Base-by-base conservation (phyloP, 2,888 invertebrate genomes). In the Troilus luridus region DNA sequence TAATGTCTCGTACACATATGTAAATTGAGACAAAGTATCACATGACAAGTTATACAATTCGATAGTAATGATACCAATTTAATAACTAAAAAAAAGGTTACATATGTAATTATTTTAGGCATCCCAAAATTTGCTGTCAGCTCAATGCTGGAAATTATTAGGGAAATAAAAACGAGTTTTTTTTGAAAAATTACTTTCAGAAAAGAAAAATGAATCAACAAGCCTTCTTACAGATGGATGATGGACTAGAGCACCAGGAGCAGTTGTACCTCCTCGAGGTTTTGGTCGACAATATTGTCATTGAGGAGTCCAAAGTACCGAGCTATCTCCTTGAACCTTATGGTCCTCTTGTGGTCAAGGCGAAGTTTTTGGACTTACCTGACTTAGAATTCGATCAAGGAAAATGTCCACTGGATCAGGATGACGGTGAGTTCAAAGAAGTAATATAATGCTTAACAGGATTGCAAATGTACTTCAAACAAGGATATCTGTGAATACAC, bases 211-310 rank as follows among this genome's bases (percentile, higher is more conserved):
- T 60, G 88, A n/a, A 88, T 0, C 56, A 59, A 27, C 17, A 88
- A 60, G 88, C 24, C 3, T 60, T 85, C 85, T 14, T 85, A 21
- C 85, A 88, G 27, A 77, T 90, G 58, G 90, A 56, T 21, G 90
- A 90, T 1, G 67, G 90, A n/a, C 27, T 67, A 59, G 92, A 91
- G 58, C 88, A 88, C 14, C 77, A 85, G 12, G 92, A 92, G 60
- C 92, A 92, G 27, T 81, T 92, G 17, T 92, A 92, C 60, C 88
- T 92, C 60, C 89, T 92, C 72, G 92, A 92, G 58, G 92, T 92
- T 54, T 54, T 92, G 0, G 91, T 92, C 24, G 91, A 92, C 67
- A 60, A 88, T 17, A 81, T 92, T 11, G 60, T 41, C 14, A 88
- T 91, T 17, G 60, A 89, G 21, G n/a, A 58, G 56, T 5, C 54